Conservation (phyloP, 2,113 vertebrate genomes). For the Chionis minor region DNA sequence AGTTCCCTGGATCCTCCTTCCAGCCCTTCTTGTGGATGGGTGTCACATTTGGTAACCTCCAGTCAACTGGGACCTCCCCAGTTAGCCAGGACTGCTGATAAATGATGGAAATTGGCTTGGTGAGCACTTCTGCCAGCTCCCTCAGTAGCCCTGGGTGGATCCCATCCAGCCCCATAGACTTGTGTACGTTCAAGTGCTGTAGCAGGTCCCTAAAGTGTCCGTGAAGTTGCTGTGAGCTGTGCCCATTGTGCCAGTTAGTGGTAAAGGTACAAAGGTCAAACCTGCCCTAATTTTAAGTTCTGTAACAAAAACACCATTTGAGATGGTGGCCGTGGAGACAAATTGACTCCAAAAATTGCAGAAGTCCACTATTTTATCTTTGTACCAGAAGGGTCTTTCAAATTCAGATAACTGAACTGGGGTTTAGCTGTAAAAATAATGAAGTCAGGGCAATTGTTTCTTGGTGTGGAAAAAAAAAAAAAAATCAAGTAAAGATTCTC, state of each 20-base stretch:
- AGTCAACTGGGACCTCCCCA: too few relatives aligned
- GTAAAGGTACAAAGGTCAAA: not conserved
- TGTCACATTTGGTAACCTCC: too few relatives aligned
- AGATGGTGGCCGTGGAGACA: not conserved
- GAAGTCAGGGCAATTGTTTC: not conserved
- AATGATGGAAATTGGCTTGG: too few relatives aligned
- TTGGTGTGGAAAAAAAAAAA: not conserved
- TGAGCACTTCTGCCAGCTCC: too few relatives aligned
- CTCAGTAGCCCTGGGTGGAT: too few relatives aligned
- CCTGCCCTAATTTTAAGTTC: not conserved
- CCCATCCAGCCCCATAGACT: too few relatives aligned
- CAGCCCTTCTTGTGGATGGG: too few relatives aligned
- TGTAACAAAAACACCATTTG: not conserved
- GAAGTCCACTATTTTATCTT: not conserved
- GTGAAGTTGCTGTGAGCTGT: not conserved
- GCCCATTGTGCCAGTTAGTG: not conserved
- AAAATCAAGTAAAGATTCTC: not conserved
- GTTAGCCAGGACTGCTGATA: too few relatives aligned
- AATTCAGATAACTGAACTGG: not conserved
- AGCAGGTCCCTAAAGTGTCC: not conserved
- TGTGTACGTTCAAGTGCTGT: too few relatives aligned
- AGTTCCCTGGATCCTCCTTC: too few relatives aligned
- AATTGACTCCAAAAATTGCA: not conserved
- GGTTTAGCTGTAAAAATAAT: not conserved
- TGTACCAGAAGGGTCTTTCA: not conserved